These are phyloP conservation scores for Meda fulgida DNA, from an alignment of 2,797 vertebrate species.

Conservation along the genomic window DNA sequence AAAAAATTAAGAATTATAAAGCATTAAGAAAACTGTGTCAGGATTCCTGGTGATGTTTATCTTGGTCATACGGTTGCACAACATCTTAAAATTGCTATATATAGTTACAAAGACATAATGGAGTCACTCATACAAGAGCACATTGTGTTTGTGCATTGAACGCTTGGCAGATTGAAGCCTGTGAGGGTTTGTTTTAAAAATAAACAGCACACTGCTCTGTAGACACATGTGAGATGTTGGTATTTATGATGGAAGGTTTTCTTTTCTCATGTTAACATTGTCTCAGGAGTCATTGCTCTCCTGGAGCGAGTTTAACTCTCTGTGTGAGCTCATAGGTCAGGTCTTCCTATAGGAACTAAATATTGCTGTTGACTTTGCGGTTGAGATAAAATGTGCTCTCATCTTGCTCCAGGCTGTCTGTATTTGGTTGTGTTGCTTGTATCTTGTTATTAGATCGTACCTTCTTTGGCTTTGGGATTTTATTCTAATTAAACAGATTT, in stretches of 20 bases:
- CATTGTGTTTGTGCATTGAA: conserved; percentile 67
- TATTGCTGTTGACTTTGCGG: conserved; percentile 51
- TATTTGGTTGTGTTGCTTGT: conserved; percentile 30
- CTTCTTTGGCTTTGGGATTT: conserved; percentile 57
- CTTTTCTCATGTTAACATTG: conserved; percentile 18
- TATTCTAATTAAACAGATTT: conserved; percentile 48
- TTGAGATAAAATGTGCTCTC: conserved; percentile 66
- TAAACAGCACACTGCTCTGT: conserved; percentile 58
- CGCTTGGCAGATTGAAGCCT: conserved; percentile 69
- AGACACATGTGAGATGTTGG: not conserved
- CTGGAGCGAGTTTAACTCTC: conserved; percentile 11
- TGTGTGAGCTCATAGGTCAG: conserved; percentile 4
- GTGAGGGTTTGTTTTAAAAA: conserved; percentile 65
- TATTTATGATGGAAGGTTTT: conserved; percentile 16
- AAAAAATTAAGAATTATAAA: not conserved
- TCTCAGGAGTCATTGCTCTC: not conserved
- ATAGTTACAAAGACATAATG: conserved; percentile 56
- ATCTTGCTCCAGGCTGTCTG: conserved; percentile 57
- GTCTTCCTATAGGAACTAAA: conserved; percentile 11
- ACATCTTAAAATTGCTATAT: conserved; percentile 67
- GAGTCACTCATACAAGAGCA: conserved; percentile 67
- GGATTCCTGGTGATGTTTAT: conserved; percentile 59
- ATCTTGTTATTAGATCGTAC: conserved; percentile 60
- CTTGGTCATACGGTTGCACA: conserved; percentile 70
- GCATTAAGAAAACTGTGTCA: conserved; percentile 19